Percentiles rank a stretch among this genome's conserved stretches.
phyloP scores from a whole-genome alignment of 1,140 invertebrate genomes.

The Galendromus occidentalis region DNA sequence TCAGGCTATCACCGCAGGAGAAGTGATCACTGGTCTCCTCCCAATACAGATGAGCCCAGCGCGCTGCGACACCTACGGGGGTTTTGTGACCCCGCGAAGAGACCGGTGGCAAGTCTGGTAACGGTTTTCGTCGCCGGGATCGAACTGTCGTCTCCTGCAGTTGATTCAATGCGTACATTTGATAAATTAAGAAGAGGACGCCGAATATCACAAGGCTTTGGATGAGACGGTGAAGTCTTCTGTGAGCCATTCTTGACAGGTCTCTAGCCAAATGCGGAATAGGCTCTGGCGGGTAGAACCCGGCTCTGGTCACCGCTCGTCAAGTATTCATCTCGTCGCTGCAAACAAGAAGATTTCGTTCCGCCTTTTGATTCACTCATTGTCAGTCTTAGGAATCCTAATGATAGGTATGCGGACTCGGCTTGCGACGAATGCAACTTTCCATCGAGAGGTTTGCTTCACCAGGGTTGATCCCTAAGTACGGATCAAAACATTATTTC shows the following conservation, averaged over 20 bases:
- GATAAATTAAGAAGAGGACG: background rate
- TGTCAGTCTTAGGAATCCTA: no score
- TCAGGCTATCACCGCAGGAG: background rate
- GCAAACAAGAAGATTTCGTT: no score
- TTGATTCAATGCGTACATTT: background rate
- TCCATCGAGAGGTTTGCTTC: no score
- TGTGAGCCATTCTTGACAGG: background rate
- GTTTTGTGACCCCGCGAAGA: background rate
- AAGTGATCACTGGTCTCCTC: background rate
- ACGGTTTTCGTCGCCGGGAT: background rate
- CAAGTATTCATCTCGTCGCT: no score
- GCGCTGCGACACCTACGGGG: background rate
- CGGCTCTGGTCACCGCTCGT: no score
- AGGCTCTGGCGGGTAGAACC: no score
- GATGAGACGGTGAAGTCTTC: background rate
- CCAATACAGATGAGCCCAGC: conserved; percentile 6
- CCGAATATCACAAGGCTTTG: background rate
- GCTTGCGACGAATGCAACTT: no score
- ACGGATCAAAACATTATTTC: no score
- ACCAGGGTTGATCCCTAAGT: no score
- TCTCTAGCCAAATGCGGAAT: no score
- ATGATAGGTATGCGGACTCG: no score
- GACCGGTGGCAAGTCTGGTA: background rate
- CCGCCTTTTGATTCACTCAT: no score
- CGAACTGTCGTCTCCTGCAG: background rate